These are phyloP conservation scores for Leucopternis melanops DNA, from an alignment of 2,113 vertebrate species.

Conservation along the genomic window DNA sequence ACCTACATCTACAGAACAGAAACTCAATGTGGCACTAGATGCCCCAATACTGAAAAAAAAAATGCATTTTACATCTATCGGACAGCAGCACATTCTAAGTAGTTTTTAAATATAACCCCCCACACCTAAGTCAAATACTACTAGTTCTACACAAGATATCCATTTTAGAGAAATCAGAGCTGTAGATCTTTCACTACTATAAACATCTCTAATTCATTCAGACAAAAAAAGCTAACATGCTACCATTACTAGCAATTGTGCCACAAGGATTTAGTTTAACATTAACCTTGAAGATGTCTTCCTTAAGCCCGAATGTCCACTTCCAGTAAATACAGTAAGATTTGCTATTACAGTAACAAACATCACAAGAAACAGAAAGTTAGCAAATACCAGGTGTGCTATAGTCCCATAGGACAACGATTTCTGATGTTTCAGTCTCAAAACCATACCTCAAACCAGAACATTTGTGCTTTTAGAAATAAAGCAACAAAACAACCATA, in stretches of 20 bases:
- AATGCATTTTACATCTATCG: not conserved
- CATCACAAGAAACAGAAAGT: not conserved
- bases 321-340: not conserved
- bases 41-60: not conserved
- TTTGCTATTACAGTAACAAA: not conserved
- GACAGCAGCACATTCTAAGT: not conserved
- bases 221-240: not conserved
- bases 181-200: not conserved
- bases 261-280: not conserved
- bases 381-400: not conserved
- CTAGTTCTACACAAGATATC: not conserved
- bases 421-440: not conserved
- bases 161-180: not conserved
- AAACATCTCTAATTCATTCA: not conserved
- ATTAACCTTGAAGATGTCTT: not conserved
- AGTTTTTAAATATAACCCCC: not conserved
- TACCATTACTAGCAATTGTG: not conserved
- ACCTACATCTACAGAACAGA: not conserved
- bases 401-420: not conserved
- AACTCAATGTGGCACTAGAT: not conserved
- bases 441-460: not conserved
- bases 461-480: not conserved
- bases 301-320: not conserved
- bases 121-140: not conserved
- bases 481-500: not conserved